Base-by-base conservation (phyloP, 2,113 vertebrate species). In the Carettochelys insculpta region DNA sequence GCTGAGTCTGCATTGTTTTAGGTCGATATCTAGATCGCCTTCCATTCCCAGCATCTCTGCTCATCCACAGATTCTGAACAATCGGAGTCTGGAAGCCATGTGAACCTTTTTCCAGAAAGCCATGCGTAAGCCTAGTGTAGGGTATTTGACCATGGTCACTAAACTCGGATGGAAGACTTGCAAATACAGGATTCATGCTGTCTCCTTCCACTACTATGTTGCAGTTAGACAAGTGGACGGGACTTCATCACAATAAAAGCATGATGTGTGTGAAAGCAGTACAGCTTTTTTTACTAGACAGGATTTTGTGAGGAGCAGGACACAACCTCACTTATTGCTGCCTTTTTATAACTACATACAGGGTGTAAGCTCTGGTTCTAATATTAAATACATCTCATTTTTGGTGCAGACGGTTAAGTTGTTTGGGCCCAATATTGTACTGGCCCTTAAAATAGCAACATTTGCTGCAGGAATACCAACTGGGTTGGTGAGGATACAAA, bases 211-310 rank as follows among this genome's bases (percentile, higher is more conserved):
- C 61, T 3, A 0, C 1, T 0, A 24, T 10, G 1, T 24, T 79
- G 85, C 45, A 0, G 0, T 16, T 50, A 47, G 0, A 3, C n/a
- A 1, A 0, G 58, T 9, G 31, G 41, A 5, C 1, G 17, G 71
- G 3, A 2, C 2, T 0, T 17, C 1, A 29, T 71, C n/a, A 4
- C 11, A 50, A 4, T 2, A 0, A 24, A 94, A 51, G 73, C 56
- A 29, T n/a, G 4, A 0, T 0, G 4, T 22, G 86, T 43, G 53
- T 73, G 78, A 80, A 29, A 41, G 80, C 73, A 31, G 75, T 24
- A 0, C 0, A 5, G n/a, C 3, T 0, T 8, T 0, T 2, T 9
- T 68, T 5, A 47, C 1, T 4, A 61, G 85, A 85, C 84, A 65
- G 90, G 85, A 77, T 73, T 88, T 54, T 3, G 77, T 88, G 93